These are phyloP conservation scores for Agelas oroides DNA, from an alignment of 37 sponge, comb jelly and placozoan genomes.

Conservation along the genomic window DNA sequence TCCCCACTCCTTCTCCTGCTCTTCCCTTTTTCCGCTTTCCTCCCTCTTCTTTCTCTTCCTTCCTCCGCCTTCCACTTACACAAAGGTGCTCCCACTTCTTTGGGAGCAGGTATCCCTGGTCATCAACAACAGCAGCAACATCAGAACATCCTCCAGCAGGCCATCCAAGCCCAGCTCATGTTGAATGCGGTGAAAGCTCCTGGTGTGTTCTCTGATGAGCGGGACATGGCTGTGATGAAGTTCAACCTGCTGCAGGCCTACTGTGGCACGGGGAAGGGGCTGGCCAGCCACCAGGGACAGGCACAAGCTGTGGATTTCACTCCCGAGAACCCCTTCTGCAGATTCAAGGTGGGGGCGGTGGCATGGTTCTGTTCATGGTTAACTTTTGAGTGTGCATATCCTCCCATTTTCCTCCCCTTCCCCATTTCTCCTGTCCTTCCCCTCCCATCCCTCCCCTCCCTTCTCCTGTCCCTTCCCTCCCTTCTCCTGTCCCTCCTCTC, in stretches of 20 bases:
- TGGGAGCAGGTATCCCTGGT: slow-evolving; percentile 17
- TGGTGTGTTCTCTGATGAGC: slow-evolving; percentile 85
- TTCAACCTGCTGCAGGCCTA: slow-evolving; percentile 91
- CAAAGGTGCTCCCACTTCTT: background rate
- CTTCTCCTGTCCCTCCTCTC: no score
- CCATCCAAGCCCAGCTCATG: slow-evolving; percentile 26
- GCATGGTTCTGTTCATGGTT: no score
- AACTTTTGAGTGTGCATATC: background rate
- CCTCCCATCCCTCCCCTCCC: no score
- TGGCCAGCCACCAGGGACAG: slow-evolving; percentile 66
- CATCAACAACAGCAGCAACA: slow-evolving; percentile 12
- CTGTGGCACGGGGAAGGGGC: slow-evolving; percentile 74
- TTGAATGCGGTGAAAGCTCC: slow-evolving; percentile 83
- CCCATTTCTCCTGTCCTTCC: no score
- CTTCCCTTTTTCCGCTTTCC: no score
- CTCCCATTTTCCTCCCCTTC: no score
- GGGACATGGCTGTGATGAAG: slow-evolving; percentile 82
- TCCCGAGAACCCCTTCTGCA: slow-evolving; percentile 77
- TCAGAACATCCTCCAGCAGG: background rate
- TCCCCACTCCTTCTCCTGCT: no score
- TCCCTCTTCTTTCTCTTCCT: no score
- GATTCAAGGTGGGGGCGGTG: slow-evolving; percentile 50
- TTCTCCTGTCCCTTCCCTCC: no score
- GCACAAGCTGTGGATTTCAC: slow-evolving; percentile 74
- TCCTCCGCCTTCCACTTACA: background rate